phyloP scores from a whole-genome alignment of 2,113 vertebrate species.

The Ictidomys tridecemlineatus region DNA sequence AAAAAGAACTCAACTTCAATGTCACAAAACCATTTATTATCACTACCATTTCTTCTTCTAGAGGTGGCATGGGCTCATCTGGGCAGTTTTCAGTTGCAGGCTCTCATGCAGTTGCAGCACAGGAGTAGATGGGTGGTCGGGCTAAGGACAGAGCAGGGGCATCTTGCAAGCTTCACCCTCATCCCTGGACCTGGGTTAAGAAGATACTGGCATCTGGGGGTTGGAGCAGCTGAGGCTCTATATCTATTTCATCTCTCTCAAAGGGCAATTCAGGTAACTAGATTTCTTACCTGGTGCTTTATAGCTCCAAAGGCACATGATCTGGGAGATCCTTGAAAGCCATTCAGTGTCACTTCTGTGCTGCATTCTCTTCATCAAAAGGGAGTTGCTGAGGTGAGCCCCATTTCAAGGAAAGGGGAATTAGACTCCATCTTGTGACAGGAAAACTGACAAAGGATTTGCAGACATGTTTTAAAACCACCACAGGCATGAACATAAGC shows the following conservation, averaged over 20 bases:
- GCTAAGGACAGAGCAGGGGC: not conserved
- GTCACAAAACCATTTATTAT: not conserved
- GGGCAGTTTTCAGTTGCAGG: not conserved
- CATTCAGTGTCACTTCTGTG: not conserved
- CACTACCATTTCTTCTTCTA: not conserved
- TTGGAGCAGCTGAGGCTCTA: not conserved
- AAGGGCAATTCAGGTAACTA: not conserved
- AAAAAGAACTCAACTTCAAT: not conserved
- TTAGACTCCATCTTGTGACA: not conserved
- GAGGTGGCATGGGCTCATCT: not conserved
- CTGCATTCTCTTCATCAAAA: not conserved
- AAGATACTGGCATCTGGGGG: not conserved
- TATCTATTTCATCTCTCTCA: not conserved
- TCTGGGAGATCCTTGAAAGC: not conserved
- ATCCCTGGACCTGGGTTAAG: not conserved
- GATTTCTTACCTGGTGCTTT: not conserved
- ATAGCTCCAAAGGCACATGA: not conserved
- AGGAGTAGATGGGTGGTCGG: not conserved
- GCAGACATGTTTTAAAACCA: not conserved
- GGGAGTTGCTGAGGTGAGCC: not conserved
- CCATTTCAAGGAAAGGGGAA: not conserved
- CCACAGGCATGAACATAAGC: not conserved
- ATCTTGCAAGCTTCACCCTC: not conserved
- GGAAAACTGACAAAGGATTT: not conserved
- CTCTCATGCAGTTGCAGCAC: not conserved